Base-by-base conservation (phyloP, 2,888 invertebrate species). In the Laspeyria flexula region DNA sequence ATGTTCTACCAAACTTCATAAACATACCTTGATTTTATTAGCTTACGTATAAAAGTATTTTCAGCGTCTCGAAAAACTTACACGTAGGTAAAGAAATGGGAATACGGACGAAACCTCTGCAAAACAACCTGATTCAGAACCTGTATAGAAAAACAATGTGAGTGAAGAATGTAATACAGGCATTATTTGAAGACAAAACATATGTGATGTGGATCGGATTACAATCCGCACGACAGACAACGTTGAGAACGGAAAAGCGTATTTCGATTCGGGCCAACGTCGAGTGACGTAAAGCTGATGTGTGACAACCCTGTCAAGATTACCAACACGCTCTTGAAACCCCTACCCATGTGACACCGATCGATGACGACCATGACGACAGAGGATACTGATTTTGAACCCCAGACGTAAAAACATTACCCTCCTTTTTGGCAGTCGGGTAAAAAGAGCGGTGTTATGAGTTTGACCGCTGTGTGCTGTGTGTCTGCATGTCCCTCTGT, bases 301-400 rank as follows among this genome's bases (percentile, higher is more conserved):
- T 56, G 67, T 70, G 67, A 59, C 62, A 65, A 53, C 33, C 49
- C 42, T 54, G 59, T 57, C 55, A 57, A 56, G 66, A 65, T 49
- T 47, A 39, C 45, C 25, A 52, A 52, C 54, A 15, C 13, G 23
- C n/a, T 37, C 30, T 29, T 30, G 15, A 29, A 29, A 4, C 39
- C 40, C 27, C 10, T 34, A 30, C n/a, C 23, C 31, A 25, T 23
- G 23, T 33, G 12, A 29, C 29, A 15, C 38, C 15, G 16, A 35
- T 30, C 21, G 29, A 44, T 13, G n/a, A 3, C 11, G 11, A 30
- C 10, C 11, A 10, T 0, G 3, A 27, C 3, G 11, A n/a, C n/a
- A n/a, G n/a, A n/a, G n/a, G n/a, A n/a, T n/a, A n/a, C n/a, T n/a
- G n/a, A n/a, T n/a, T n/a, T n/a, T n/a, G n/a, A n/a, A n/a, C n/a